Evolutionary conservation across 2,113 vertebrate genomes (phyloP).

Genomic region (Hepsetus odoe): DNA sequence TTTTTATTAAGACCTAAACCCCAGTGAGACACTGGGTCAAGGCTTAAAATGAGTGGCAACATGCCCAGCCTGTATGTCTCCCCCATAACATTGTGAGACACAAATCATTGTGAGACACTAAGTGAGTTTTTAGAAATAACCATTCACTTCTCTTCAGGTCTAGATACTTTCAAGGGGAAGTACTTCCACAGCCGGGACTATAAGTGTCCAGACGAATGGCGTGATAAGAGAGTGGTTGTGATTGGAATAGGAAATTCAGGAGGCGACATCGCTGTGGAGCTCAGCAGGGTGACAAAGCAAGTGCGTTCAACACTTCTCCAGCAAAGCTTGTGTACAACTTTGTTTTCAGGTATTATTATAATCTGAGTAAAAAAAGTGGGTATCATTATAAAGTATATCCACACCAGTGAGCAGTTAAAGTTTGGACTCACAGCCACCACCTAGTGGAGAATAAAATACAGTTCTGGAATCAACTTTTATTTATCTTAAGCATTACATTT

Average conservation of each 20-base stretch:
- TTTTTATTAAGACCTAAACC: not conserved
- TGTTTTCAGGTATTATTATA: too few species aligned
- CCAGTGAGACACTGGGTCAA: not conserved
- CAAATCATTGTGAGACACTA: not conserved
- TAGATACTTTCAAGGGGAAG: conserved; percentile 84
- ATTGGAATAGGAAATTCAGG: conserved; percentile 94
- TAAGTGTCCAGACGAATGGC: conserved; percentile 79
- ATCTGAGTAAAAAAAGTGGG: not conserved
- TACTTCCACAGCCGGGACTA: conserved; percentile 93
- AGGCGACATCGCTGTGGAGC: conserved; percentile 89
- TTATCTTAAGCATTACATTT: too few species aligned
- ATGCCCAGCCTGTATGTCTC: not conserved
- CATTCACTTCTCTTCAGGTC: conserved; percentile 72
- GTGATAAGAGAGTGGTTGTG: conserved; percentile 81
- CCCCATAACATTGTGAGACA: not conserved
- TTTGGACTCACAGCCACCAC: not conserved
- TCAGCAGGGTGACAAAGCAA: conserved; percentile 88
- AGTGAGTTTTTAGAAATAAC: not conserved
- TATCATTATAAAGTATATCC: too few species aligned
- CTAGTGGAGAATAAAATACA: not conserved
- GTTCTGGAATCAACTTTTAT: not conserved
- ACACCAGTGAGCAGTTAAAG: not conserved
- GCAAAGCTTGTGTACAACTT: too few species aligned
- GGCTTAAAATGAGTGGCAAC: not conserved
- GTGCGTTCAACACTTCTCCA: conserved; percentile 61